Base-by-base conservation (phyloP, 2,113 vertebrate genomes). In the Bubo scandiacus region DNA sequence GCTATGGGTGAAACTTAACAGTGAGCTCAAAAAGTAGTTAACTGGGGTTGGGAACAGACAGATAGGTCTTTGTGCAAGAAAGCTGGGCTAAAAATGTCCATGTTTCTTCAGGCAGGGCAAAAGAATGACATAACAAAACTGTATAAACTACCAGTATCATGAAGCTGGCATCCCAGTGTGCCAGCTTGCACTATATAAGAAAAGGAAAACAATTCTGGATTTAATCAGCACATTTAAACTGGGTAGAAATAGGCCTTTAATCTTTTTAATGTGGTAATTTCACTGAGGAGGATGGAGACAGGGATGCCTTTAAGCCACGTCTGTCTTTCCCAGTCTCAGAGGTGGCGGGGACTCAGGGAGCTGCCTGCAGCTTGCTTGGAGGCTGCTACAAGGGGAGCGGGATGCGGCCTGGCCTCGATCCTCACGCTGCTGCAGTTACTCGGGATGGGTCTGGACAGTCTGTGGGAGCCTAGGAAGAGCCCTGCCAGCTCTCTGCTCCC, bases 341-440 rank as follows among this genome's bases (percentile, higher is more conserved):
- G 51, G 42, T 1, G 6, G 6, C 2, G 0, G 25, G 15, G 15
- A 11, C 45, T 62, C 29, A 21, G 66, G 45, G 34, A 77, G 47
- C 32, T 62, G 70, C 10, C 6, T 27, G 20, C 15, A 72, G 40
- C 13, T 34, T 61, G 49, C 75, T 62, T 1, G 1, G 68, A 65
- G 4, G 5, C 27, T 66, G 55, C 51, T 19, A 21, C 0, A 5
- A 43, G 30, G 17, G 42, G 13, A 82, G 45, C 2, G 0, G 38
- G 26, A 32, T 2, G 0, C 26, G 49, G 43, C 13, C 36, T 2
- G 2, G 49, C 58, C 17, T 40, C 2, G 0, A 18, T 18, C 73
- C 29, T 43, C 52, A 21, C 0, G 0, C 61, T 30, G 13, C 61
- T 55, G 43, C 0, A 5, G 26, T 21, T 2, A 1, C 40, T 66